Evolutionary conservation across 1,140 invertebrate genomes (phyloP).

Genomic region (Danaus plexippus): DNA sequence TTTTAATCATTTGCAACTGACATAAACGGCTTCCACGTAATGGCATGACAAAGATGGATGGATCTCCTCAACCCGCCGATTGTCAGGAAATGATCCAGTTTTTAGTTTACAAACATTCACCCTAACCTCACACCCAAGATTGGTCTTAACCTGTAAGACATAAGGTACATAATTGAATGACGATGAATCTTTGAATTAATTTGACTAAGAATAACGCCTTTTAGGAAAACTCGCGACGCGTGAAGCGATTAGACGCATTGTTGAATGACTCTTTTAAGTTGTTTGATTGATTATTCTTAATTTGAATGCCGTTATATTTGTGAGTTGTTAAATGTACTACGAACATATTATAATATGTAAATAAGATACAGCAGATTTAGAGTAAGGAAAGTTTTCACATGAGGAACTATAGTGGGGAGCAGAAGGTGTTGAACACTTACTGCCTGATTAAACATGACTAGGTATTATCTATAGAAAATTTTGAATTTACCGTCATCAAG

Average conservation of each 20-base stretch:
- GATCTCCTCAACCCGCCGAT: constrained; percentile 15
- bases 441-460: too few species aligned
- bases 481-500: too few species aligned
- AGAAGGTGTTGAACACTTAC: too few species aligned
- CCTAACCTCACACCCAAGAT: not conserved
- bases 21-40: constrained; percentile 12
- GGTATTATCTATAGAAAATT: too few species aligned
- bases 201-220: constrained; percentile 21
- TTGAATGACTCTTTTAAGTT: constrained; percentile 12
- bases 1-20: constrained; percentile 23
- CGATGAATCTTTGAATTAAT: constrained; percentile 15
- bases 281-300: constrained; percentile 16
- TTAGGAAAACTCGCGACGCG: constrained; percentile 17
- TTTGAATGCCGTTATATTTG: too few species aligned
- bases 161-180: not conserved
- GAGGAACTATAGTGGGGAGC: too few species aligned
- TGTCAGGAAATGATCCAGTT: constrained; percentile 23
- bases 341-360: too few species aligned
- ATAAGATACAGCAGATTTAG: too few species aligned
- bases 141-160: constrained; percentile 1
- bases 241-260: constrained; percentile 22
- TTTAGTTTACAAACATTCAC: constrained; percentile 20
- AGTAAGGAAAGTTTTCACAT: too few species aligned
- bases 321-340: too few species aligned
- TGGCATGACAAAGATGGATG: constrained; percentile 21